Base-by-base conservation (phyloP, 2,113 vertebrate genomes). In the Phrynocephalus versicolor region DNA sequence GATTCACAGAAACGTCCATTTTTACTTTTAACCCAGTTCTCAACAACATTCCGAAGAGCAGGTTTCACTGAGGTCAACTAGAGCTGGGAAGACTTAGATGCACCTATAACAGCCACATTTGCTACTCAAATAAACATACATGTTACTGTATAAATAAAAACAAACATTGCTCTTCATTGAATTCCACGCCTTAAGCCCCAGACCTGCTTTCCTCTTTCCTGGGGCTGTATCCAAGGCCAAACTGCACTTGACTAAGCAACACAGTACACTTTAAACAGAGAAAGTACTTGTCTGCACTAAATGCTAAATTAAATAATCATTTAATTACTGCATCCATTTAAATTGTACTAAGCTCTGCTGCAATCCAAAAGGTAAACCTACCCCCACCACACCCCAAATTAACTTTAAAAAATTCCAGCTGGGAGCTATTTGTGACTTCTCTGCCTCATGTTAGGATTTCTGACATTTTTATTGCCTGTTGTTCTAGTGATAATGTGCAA, bases 401-500 rank as follows among this genome's bases (percentile, higher is more conserved):
- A 87, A 19, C 79, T 76, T n/a, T 88, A 88, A 89, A 58, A 45
- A 78, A 51, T 55, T 93, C 91, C 94, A 96, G 95, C 95, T 94
- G 92, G 90, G 88, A 94, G 85, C 84, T 89, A 92, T 93, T 95
- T 91, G 89, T 91, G 88, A 95, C 88, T 94, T 93, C 90, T 88
- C 86, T 58, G 77, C 93, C 94, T 94, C 90, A 85, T 92, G 93
- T 94, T 90, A 94, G 91, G 87, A 88, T 92, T 94, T 91, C 86
- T 95, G 95, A 92, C 93, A 94, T 89, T 96, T 97, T 96, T 96
- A 96, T 92, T 95, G 94, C 91, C 89, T 94, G 90, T 92, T 95
- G 92, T 94, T 92, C 92, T 94, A 94, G 91, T 92, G 94, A 95
- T 94, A 95, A 96, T 88, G 94, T 85, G 92, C 80, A 95, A 96